Base-by-base conservation (phyloP, 2,888 invertebrate genomes). In the Neelides folsomi region DNA sequence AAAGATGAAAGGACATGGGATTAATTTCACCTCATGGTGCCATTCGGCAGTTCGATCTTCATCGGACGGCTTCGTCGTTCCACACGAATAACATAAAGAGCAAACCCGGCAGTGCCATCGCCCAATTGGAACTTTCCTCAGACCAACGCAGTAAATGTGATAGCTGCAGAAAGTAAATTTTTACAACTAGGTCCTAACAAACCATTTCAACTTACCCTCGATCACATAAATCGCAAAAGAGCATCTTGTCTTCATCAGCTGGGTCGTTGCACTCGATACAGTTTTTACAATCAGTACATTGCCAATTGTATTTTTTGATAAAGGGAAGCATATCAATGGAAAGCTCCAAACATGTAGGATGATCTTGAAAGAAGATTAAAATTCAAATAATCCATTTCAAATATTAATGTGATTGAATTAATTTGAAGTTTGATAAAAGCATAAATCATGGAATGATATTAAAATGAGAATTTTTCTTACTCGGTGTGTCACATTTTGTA, bases 151-250 rank as follows among this genome's bases (percentile, higher is more conserved):
- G 73, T 86, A 87, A 60, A 87, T 85, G 70, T 93, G 93, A 73
- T 85, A 90, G 50, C 76, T 76, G 60, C 7, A 57, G 49, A 37
- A 42, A n/a, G 13, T 13, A 13, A 8, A 39, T 12, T 15, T 12
- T 39, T 9, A 18, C 12, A 19, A n/a, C 13, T n/a, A 2, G 12
- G 12, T 13, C 37, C 41, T 35, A 10, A 27, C 18, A 43, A 15
- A 1, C 1, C 18, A n/a, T 5, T 27, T 16, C 13, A 44, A 58
- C 68, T 64, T 67, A 76, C 72, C 92, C 92, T 68, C 92, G 77
- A 73, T 93, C 93, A 73, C 93, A 94, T 67, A 85, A 81, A 71
- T 93, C 92, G 71, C 93, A 94, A 73, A 85, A 90, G 67, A 93
- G 77, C 87, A 92, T 89, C 73, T 87, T 86, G 68, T 86, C 86